Evolutionary conservation across 2,888 invertebrate genomes (phyloP).

Genomic region (Pediacus dermestoides): DNA sequence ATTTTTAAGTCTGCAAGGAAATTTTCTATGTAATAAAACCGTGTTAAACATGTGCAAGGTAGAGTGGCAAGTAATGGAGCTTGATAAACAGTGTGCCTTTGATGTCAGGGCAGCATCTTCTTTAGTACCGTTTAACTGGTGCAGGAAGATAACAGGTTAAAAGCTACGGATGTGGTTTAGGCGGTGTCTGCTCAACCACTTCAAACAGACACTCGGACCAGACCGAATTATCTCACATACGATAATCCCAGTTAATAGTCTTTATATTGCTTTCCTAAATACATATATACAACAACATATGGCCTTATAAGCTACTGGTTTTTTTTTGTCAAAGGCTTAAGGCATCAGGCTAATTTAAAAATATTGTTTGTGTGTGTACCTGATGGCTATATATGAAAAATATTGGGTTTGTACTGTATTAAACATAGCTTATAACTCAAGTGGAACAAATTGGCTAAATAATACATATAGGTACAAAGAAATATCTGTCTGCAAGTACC

Average conservation of each 20-base stretch:
- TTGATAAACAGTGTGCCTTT: conserved; percentile 23
- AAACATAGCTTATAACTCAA: too few species aligned
- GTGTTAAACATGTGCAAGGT: conserved; percentile 21
- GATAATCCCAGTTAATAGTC: conserved; percentile 24
- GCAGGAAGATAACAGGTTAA: conserved; percentile 1
- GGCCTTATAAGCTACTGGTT: too few species aligned
- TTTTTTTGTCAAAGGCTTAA: too few species aligned
- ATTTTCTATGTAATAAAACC: too few species aligned
- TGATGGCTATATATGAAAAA: too few species aligned
- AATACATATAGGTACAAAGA: too few species aligned
- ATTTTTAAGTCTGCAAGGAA: too few species aligned
- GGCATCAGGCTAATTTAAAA: too few species aligned
- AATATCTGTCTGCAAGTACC: too few species aligned
- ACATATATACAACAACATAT: neutral
- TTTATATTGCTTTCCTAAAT: conserved; percentile 13
- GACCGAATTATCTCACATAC: conserved; percentile 23
- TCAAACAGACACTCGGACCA: conserved; percentile 30
- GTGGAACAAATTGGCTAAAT: too few species aligned
- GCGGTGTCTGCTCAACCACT: conserved; percentile 31
- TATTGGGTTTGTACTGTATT: too few species aligned
- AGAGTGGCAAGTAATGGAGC: conserved; percentile 16
- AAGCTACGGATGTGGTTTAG: conserved; percentile 34
- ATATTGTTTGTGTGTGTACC: too few species aligned
- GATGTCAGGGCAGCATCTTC: conserved; percentile 12
- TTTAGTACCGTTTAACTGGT: neutral